phyloP scores from a whole-genome alignment of 1,140 invertebrate genomes.

The Diuraphis noxia region DNA sequence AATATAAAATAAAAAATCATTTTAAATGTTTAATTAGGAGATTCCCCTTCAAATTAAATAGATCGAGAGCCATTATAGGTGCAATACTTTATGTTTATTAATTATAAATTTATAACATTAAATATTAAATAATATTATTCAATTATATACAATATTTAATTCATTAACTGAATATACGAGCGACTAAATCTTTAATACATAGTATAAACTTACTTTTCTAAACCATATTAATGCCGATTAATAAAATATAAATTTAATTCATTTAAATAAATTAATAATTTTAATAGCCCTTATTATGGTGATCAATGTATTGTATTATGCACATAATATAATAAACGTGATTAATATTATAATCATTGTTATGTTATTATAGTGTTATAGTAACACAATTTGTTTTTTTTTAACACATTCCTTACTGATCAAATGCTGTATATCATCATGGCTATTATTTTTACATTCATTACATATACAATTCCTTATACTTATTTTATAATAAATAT shows the following conservation, averaged over 20 bases:
- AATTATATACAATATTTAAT: background rate
- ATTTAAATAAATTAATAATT: background rate
- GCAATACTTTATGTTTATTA: background rate
- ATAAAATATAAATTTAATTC: background rate
- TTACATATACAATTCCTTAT: background rate
- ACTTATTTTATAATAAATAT: background rate
- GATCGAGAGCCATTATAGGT: background rate
- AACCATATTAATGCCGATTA: background rate
- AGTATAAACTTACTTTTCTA: background rate
- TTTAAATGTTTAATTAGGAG: background rate
- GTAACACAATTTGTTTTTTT: background rate
- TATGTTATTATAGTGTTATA: background rate
- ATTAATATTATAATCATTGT: background rate
- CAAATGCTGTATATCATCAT: background rate
- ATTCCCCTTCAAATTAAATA: background rate
- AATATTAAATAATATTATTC: no score
- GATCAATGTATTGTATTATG: background rate
- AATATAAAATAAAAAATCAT: background rate
- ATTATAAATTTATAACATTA: no score
- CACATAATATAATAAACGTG: background rate
- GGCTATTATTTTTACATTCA: background rate
- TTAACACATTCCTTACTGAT: background rate
- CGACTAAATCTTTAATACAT: background rate
- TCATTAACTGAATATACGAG: background rate
- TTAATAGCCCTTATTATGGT: background rate